Base-by-base conservation (phyloP, 1,140 invertebrate genomes). In the Hycleus phaleratus region DNA sequence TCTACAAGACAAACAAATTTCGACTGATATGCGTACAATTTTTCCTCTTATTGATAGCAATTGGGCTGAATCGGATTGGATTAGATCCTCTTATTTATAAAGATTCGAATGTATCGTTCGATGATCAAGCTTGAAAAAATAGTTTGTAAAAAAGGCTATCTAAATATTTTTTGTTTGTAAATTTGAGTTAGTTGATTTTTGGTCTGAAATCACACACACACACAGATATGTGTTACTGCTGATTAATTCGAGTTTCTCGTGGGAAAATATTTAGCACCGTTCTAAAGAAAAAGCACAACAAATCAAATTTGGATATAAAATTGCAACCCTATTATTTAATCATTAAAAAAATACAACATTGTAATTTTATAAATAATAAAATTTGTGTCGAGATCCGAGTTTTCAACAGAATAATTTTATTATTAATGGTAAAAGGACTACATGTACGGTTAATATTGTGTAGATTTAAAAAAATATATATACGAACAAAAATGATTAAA, bases 101-200 rank as follows among this genome's bases (percentile, higher is more conserved):
- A 18, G 18, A 1, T 18, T 18, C 12, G 12, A 12, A 12, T 12
- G 12, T 12, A 12, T 12, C 12, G 12, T 12, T 12, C 18, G 18
- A 18, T 18, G 18, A 18, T 18, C 18, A 18, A 18, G 58, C 54
- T 51, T 68, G 63, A 54, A 67, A 68, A 69, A 66, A 68, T 68
- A 65, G 4, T 49, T 61, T 61, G n/a, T 68, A 62, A 32, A 64
- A 67, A 68, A 61, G 54, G 59, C 67, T 66, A 64, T 55, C 58
- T 65, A 64, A 56, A 46, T 49, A 47, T 55, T 46, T 24, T 26
- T 62, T 32, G 32, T 5, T 32, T 32, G 32, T 32, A 32, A 32
- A 32, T 18, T 18, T 18, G 18, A 18, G 18, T 18, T 18, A 18
- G 18, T 18, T 18, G 18, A 32, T 54, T 63, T 68, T 67, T 67